These are phyloP conservation scores for Abrostola triplasia DNA, from an alignment of 2,888 invertebrate species.

Conservation along the genomic window DNA sequence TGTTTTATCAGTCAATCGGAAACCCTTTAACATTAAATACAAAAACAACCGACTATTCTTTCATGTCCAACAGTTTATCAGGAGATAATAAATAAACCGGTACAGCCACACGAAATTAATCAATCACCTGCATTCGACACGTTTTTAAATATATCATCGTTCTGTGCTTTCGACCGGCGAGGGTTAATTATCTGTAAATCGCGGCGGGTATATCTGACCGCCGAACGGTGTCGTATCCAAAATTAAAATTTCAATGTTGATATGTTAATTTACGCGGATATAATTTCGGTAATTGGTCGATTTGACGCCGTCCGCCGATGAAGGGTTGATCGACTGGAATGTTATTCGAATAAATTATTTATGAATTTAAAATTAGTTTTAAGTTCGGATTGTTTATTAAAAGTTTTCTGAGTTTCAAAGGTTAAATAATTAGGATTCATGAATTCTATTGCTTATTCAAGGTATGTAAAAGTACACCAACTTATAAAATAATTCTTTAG, in stretches of 20 bases:
- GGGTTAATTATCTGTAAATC: slow-evolving; percentile 70
- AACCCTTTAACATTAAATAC: slow-evolving; percentile 26
- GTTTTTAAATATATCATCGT: slow-evolving; percentile 64
- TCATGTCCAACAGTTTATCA: slow-evolving; percentile 29
- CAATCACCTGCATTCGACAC: slow-evolving; percentile 67
- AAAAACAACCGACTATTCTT: slow-evolving; percentile 30
- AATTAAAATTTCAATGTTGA: slow-evolving; percentile 67
- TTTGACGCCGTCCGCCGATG: slow-evolving; percentile 31
- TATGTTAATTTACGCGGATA: slow-evolving; percentile 64
- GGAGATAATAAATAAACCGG: slow-evolving; percentile 52
- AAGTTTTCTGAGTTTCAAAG: neutral
- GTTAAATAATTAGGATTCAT: neutral
- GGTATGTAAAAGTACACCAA: no score
- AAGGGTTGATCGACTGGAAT: slow-evolving; percentile 54
- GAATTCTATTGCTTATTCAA: no score
- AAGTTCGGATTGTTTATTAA: neutral
- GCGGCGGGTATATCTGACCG: slow-evolving; percentile 49
- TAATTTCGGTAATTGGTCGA: slow-evolving; percentile 53
- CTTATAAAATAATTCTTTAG: no score
- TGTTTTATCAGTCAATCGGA: slow-evolving; percentile 28
- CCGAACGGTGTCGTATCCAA: slow-evolving; percentile 48
- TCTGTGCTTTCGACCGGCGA: slow-evolving; percentile 41
- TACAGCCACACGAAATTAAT: slow-evolving; percentile 58
- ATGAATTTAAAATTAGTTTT: slow-evolving; percentile 1
- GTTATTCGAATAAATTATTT: slow-evolving; percentile 29